These are phyloP conservation scores for Pterois miles DNA, from an alignment of 2,797 vertebrate genomes.

Conservation along the genomic window DNA sequence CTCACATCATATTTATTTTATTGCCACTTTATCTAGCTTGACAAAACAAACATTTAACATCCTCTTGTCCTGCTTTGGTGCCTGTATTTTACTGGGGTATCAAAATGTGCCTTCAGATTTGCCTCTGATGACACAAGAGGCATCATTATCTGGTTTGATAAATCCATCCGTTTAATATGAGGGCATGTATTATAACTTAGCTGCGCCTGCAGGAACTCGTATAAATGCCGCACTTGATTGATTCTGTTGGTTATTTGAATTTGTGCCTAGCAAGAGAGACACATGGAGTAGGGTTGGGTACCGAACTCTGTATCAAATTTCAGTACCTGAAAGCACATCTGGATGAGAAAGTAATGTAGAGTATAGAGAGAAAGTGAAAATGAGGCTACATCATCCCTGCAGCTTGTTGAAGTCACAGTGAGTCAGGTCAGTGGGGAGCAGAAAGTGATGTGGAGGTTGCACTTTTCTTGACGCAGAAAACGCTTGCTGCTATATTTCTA, in stretches of 20 bases:
- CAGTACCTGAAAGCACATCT: not conserved
- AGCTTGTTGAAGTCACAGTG: not conserved
- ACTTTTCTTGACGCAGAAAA: not conserved
- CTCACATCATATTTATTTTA: constrained; percentile 10
- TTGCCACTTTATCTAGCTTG: not conserved
- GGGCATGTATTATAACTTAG: constrained; percentile 24
- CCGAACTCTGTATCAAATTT: not conserved
- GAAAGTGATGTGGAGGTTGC: not conserved
- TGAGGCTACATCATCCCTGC: not conserved
- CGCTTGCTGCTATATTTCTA: not conserved
- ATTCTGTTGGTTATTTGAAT: constrained; percentile 42
- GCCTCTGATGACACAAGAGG: constrained; percentile 22
- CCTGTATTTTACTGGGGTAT: constrained; percentile 5
- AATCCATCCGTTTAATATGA: constrained; percentile 27
- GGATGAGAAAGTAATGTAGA: not conserved
- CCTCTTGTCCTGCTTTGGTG: constrained; percentile 9
- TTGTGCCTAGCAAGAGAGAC: constrained; percentile 19
- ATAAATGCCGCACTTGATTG: constrained; percentile 20
- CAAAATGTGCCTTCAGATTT: constrained; percentile 11
- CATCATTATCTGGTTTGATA: constrained; percentile 19
- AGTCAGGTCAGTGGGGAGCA: not conserved
- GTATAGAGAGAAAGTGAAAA: not conserved
- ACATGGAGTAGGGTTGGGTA: not conserved
- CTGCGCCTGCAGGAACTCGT: constrained; percentile 16
- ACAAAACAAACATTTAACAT: constrained; percentile 24